Conservation (phyloP, 2,113 vertebrate species). For the Sorex araneus region DNA sequence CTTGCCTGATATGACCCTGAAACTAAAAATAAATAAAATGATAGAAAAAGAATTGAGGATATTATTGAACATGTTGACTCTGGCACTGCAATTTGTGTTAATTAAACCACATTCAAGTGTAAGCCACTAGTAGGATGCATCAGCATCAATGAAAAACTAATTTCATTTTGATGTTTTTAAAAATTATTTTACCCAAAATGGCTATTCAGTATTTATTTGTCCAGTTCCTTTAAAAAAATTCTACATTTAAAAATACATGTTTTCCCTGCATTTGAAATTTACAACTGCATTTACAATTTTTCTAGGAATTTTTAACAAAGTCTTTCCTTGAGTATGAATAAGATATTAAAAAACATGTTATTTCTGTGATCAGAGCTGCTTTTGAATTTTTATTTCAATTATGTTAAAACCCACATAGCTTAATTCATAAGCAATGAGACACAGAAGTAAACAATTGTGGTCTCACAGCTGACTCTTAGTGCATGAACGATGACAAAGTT, state of each 20-base stretch:
- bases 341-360: rapidly evolving
- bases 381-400: conserved; percentile 41
- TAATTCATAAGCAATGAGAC: neutral
- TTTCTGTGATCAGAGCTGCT: neutral
- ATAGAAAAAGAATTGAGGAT: too few relatives aligned
- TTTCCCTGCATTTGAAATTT: neutral
- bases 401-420: conserved; percentile 2
- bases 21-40: too few relatives aligned
- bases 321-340: neutral
- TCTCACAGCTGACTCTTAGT: neutral
- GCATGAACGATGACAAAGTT: neutral
- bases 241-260: neutral
- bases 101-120: neutral
- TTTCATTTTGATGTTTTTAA: neutral
- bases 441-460: neutral
- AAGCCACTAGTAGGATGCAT: neutral
- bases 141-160: neutral
- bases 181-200: neutral
- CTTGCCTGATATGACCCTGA: too few relatives aligned
- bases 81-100: neutral
- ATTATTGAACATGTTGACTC: too few relatives aligned
- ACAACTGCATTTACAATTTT: conserved; percentile 15
- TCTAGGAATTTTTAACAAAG: neutral
- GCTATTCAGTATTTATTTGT: neutral
- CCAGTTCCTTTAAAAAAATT: neutral